Conservation (phyloP, 2,888 invertebrate species). For the Pseudolycoriella hygida region DNA sequence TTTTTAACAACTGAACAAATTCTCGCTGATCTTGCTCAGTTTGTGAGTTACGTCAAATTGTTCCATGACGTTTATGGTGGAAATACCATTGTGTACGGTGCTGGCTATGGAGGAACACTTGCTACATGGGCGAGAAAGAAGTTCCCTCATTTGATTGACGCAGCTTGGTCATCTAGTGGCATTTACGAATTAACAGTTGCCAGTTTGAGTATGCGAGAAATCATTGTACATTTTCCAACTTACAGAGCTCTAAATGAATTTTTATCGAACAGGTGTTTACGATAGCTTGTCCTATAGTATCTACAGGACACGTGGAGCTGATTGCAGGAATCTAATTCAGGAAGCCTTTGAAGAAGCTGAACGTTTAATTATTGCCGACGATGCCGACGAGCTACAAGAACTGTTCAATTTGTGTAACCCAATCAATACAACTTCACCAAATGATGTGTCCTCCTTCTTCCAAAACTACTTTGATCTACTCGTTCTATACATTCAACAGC, state of each 20-base stretch:
- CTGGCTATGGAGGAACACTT: conserved; percentile 4
- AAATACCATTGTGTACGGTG: conserved; percentile 6
- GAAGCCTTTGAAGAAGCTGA: not conserved
- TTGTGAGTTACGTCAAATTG: conserved; percentile 1
- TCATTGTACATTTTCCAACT: too few relatives aligned
- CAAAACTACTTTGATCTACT: not conserved
- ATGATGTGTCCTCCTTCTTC: not conserved
- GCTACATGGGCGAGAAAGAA: conserved; percentile 7
- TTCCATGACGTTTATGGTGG: conserved; percentile 10
- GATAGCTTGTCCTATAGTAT: not conserved
- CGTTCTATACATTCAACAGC: not conserved
- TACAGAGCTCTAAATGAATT: too few relatives aligned
- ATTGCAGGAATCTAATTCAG: not conserved
- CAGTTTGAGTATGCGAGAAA: too few relatives aligned
- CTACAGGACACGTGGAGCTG: not conserved
- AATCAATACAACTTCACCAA: not conserved
- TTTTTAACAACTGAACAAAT: conserved; percentile 6
- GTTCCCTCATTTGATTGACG: conserved; percentile 7
- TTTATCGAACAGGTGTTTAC: not conserved
- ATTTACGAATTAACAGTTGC: not conserved
- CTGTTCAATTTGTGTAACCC: not conserved
- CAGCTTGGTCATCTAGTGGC: conserved; percentile 7
- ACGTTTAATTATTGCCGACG: not conserved
- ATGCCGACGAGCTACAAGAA: not conserved
- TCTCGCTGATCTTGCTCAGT: conserved; percentile 6